Percentiles rank a stretch among this genome's conserved stretches.
These are phyloP conservation scores for Pterocles orientalis DNA, from an alignment of 2,113 vertebrate species.

Conservation along the genomic window DNA sequence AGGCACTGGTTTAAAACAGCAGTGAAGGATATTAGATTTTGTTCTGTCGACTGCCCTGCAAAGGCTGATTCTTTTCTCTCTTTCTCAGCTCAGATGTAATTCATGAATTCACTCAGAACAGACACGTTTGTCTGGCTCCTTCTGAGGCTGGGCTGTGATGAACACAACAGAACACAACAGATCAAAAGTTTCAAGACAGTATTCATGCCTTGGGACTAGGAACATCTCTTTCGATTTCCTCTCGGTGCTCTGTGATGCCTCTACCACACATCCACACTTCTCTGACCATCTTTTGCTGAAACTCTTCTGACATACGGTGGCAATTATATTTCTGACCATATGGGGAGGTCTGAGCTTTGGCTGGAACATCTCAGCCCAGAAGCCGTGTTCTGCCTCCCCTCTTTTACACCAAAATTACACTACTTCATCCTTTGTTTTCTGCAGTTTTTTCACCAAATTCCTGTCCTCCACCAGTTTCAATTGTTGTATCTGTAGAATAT, in stretches of 20 bases:
- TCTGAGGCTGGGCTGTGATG: not conserved
- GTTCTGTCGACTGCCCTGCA: not conserved
- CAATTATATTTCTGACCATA: not conserved
- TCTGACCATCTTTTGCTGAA: not conserved
- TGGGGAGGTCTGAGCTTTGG: not conserved
- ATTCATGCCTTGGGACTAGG: not conserved
- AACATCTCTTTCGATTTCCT: not conserved
- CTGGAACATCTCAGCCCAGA: not conserved
- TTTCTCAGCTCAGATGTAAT: not conserved
- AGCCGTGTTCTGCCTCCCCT: not conserved
- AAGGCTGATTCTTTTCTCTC: not conserved
- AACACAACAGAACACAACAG: not conserved
- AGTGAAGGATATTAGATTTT: not conserved
- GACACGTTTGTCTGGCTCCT: not conserved
- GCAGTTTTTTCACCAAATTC: not conserved
- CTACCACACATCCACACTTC: not conserved
- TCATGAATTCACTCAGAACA: not conserved
- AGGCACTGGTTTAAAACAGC: not conserved
- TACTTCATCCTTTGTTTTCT: not conserved
- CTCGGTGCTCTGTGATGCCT: not conserved
- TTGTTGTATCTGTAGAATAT: not conserved
- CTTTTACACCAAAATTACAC: not conserved
- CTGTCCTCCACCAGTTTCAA: not conserved
- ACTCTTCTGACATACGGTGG: not conserved
- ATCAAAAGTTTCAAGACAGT: not conserved